Evolutionary conservation across 2,113 vertebrate species (phyloP).

Genomic region (Paramisgurnus dabryanus): DNA sequence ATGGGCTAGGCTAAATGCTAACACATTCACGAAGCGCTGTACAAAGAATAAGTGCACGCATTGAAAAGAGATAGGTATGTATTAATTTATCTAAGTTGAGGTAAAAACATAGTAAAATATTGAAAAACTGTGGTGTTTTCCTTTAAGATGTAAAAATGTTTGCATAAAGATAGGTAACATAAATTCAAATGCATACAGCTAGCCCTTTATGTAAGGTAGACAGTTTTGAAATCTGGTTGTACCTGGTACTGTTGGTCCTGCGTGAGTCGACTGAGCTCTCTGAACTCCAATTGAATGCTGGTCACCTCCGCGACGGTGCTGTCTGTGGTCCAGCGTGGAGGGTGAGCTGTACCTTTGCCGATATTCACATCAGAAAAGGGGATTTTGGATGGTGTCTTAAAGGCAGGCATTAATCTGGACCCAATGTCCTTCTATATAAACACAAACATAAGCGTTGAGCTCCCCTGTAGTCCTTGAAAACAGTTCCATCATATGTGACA

Average conservation of each 20-base stretch:
- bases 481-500: neutral
- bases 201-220: neutral
- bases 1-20: no score
- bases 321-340: constrained; percentile 92
- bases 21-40: no score
- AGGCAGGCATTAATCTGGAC: constrained; percentile 90
- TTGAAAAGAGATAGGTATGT: no score
- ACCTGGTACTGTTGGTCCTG: constrained; percentile 87
- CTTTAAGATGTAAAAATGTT: no score
- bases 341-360: constrained; percentile 89
- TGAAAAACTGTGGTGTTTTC: no score
- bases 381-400: constrained; percentile 91
- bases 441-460: constrained; percentile 23
- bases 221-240: neutral
- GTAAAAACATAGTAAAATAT: no score
- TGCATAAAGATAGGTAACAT: no score
- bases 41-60: no score
- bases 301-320: constrained; percentile 97
- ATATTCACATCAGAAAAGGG: constrained; percentile 96
- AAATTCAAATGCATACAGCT: no score
- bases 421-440: constrained; percentile 87
- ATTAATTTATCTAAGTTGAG: no score
- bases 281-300: constrained; percentile 95
- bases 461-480: neutral
- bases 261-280: constrained; percentile 90